These are phyloP conservation scores for Cantharis flavilabris DNA, from an alignment of 2,888 invertebrate genomes.

Conservation along the genomic window DNA sequence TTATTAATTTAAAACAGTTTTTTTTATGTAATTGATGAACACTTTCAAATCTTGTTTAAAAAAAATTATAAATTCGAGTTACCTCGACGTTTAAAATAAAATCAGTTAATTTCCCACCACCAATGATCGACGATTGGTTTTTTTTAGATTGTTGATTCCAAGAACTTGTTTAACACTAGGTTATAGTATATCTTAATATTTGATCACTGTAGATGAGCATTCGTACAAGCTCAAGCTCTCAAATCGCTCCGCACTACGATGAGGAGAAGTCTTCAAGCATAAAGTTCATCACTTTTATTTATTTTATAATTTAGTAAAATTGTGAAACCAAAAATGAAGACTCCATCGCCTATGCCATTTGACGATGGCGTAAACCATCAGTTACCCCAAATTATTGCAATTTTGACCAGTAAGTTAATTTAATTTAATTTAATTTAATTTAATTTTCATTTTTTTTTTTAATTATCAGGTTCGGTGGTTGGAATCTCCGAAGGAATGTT, in stretches of 20 bases:
- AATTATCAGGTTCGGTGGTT: not conserved
- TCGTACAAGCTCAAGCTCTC: too few relatives aligned
- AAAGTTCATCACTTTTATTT: not conserved
- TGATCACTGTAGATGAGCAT: too few relatives aligned
- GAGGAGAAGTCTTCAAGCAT: not conserved
- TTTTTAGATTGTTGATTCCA: not conserved
- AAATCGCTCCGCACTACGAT: not conserved
- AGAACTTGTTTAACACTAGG: not conserved
- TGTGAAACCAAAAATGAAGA: not conserved
- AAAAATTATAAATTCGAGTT: not conserved
- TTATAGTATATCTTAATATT: not conserved
- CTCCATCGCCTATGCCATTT: not conserved
- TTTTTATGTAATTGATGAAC: not conserved
- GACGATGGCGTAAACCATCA: slow-evolving; percentile 1
- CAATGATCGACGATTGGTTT: not conserved
- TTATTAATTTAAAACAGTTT: not conserved
- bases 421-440: not conserved
- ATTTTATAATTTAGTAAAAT: not conserved
- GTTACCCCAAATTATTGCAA: slow-evolving; percentile 12
- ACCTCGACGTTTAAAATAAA: not conserved
- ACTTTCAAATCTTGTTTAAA: not conserved
- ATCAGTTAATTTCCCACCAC: not conserved
- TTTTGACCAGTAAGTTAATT: not conserved
- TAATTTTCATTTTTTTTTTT: not conserved
- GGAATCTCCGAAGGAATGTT: slow-evolving; percentile 3